Conservation (phyloP, 35 echinoderm and acorn worm species). For the Lytechinus pictus region DNA sequence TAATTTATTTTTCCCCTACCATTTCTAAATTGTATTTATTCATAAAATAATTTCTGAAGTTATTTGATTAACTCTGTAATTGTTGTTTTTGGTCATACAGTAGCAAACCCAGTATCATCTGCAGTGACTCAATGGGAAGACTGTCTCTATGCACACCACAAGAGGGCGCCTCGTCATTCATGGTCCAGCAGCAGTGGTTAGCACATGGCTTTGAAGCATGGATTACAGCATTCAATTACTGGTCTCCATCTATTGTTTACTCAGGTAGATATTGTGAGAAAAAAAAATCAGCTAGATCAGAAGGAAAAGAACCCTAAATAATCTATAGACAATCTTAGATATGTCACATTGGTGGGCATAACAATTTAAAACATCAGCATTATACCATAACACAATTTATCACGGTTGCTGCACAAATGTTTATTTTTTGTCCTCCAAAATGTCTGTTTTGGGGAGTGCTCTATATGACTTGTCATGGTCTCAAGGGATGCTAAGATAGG, state of each 20-base stretch:
- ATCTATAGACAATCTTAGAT: too few relatives aligned
- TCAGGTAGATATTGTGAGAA: constrained; percentile 64
- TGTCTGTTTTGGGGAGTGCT: too few relatives aligned
- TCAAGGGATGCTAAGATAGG: too few relatives aligned
- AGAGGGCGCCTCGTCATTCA: constrained; percentile 22
- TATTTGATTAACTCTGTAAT: neutral
- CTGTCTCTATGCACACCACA: constrained; percentile 62
- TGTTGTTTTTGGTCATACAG: neutral
- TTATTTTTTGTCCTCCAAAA: too few relatives aligned
- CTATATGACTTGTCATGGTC: too few relatives aligned
- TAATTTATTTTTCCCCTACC: too few relatives aligned
- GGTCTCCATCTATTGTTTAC: constrained; percentile 77
- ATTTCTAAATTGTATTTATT: neutral
- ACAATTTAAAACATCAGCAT: too few relatives aligned
- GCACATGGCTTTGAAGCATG: constrained; percentile 95
- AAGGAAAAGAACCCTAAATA: too few relatives aligned
- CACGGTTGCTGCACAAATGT: too few relatives aligned
- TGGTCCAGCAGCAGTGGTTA: constrained; percentile 62
- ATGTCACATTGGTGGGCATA: too few relatives aligned
- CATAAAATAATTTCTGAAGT: neutral
- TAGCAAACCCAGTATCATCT: constrained; percentile 59
- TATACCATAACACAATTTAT: too few relatives aligned
- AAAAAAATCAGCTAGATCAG: too few relatives aligned
- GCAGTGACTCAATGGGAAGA: constrained; percentile 88
- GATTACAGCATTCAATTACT: constrained; percentile 97